Percentiles rank a stretch among this genome's conserved stretches.
phyloP scores from a whole-genome alignment of 1,140 invertebrate species.

The Megathymus violae region DNA sequence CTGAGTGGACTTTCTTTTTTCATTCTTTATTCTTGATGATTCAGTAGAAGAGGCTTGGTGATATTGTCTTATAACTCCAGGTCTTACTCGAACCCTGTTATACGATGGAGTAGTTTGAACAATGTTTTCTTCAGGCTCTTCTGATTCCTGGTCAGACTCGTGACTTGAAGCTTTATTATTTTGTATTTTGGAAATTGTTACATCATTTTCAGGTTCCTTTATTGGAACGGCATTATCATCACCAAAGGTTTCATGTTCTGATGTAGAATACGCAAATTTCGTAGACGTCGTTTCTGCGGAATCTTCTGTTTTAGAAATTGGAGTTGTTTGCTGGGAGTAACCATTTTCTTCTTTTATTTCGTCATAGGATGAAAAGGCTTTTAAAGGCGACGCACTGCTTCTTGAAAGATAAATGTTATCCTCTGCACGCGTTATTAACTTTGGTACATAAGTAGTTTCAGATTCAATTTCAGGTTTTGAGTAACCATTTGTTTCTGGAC shows the following conservation, averaged over 20 bases:
- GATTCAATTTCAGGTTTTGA: slow-evolving; percentile 40
- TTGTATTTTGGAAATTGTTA: slow-evolving; percentile 45
- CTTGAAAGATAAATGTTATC: slow-evolving; percentile 57
- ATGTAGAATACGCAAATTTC: slow-evolving; percentile 43
- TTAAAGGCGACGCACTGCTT: slow-evolving; percentile 52
- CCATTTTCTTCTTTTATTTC: slow-evolving; percentile 53
- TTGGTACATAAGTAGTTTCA: slow-evolving; percentile 49
- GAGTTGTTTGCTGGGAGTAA: slow-evolving; percentile 48
- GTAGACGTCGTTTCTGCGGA: slow-evolving; percentile 40
- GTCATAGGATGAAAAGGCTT: slow-evolving; percentile 45
- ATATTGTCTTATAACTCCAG: slow-evolving; percentile 71
- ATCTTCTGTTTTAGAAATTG: slow-evolving; percentile 44
- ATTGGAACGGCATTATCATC: slow-evolving; percentile 41
- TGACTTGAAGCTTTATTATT: slow-evolving; percentile 46
- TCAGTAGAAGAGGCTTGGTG: slow-evolving; percentile 66
- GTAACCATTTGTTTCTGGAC: slow-evolving; percentile 39
- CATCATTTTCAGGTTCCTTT: slow-evolving; percentile 47
- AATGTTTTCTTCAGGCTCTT: slow-evolving; percentile 62
- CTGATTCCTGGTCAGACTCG: slow-evolving; percentile 46
- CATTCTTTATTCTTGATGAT: slow-evolving; percentile 55
- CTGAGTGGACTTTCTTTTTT: slow-evolving; percentile 60
- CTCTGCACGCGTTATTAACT: slow-evolving; percentile 47
- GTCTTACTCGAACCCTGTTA: slow-evolving; percentile 72
- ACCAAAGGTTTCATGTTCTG: slow-evolving; percentile 48
- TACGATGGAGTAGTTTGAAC: slow-evolving; percentile 76